Evolutionary conservation across 1,140 invertebrate genomes (phyloP), one percentile per base, ranked within the genome.

Genomic region (Cydia pomonella): DNA sequence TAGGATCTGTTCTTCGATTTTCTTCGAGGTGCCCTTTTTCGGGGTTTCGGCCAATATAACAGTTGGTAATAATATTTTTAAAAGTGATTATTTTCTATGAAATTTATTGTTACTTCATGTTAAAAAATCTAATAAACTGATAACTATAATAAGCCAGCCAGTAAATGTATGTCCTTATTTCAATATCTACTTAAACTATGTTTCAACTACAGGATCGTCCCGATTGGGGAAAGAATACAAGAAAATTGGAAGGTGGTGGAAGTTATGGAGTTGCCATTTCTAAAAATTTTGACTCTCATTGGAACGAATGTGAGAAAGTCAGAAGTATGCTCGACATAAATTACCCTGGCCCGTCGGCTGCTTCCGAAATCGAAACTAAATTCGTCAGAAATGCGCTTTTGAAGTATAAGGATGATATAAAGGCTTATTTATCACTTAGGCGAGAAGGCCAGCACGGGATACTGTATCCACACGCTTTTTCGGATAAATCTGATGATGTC

Each of bases 361-460:
- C 33, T 33, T 85, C 89, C 0, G 91, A 92, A 75, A 88, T 84
- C 18, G 91, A 92, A 74, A 91, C 90, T 0, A 64, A 76, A 10
- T 91, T 91, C 63, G 81, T 92, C 47, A 79, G 77, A 18, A 75
- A 81, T n/a, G 74, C 82, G 0, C 73, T 92, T 18, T 72, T 75
- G 16, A 87, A 85, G 73, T 84, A 92, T 71, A 88, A 83, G 72
- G 80, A 81, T 6, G 72, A 84, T 21, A 76, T 84, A 16, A 88
- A 84, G 78, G 77, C 84, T 2, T 92, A 91, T 75, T n/a, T 91
- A 29, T 91, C 91, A 0, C 72, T 92, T 0, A 82, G 84, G 53
- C 80, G 86, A 2, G 81, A 91, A 27, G 91, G 91, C 0, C 91
- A 92, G 47, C 91, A 92, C 44, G 79, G 80, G 0, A 80, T 92